phyloP scores from a whole-genome alignment of 2,797 vertebrate genomes.

The Hippocampus kuda region DNA sequence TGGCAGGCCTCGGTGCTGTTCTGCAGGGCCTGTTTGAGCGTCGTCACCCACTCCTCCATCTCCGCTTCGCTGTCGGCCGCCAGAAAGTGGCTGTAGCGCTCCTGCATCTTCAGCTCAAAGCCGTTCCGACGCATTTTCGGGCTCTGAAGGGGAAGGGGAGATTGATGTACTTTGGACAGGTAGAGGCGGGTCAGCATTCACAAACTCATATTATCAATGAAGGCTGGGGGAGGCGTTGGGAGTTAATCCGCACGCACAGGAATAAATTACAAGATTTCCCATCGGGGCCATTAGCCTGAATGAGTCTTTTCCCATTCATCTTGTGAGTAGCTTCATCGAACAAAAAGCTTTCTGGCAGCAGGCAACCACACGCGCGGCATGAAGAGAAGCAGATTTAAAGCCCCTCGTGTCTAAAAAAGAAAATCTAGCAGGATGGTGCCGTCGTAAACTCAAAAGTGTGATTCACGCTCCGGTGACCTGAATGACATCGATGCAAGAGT shows the following conservation, averaged over 20 bases:
- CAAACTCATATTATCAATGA: too few relatives aligned
- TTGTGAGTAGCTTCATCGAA: constrained; percentile 23
- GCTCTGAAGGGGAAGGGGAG: constrained; percentile 59
- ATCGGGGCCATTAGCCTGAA: constrained; percentile 8
- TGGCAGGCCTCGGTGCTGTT: constrained; percentile 73
- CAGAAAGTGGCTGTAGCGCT: constrained; percentile 92
- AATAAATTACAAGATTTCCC: constrained; percentile 2
- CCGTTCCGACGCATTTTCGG: constrained; percentile 88
- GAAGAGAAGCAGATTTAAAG: not conserved
- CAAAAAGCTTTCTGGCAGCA: constrained; percentile 39
- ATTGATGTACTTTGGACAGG: not conserved
- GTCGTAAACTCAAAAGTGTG: not conserved
- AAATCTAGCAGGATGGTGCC: not conserved
- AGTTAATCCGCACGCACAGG: not conserved
- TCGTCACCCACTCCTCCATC: constrained; percentile 94
- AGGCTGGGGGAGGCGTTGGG: not conserved
- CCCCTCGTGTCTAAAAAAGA: not conserved
- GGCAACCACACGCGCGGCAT: not conserved
- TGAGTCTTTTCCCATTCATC: constrained; percentile 13
- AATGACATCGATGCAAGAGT: constrained; percentile 88
- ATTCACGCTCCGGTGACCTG: constrained; percentile 62
- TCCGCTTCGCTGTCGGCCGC: constrained; percentile 90
- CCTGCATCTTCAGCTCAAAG: constrained; percentile 94
- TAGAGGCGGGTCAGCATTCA: not conserved
- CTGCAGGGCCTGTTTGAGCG: constrained; percentile 86